Base-by-base conservation (phyloP, 2,888 invertebrate species). In the Urechis unicinctus region DNA sequence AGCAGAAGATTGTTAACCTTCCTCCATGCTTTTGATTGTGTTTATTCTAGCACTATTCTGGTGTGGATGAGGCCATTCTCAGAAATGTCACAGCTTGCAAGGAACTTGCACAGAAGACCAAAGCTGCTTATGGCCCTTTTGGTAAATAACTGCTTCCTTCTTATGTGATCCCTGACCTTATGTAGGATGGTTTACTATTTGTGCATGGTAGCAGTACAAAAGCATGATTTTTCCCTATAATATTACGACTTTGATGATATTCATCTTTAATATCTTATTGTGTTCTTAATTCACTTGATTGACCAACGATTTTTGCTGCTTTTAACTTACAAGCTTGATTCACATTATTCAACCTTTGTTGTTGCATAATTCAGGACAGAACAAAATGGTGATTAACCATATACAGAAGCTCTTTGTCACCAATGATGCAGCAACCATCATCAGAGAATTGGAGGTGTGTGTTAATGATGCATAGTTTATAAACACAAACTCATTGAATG, bases 331-430 rank as follows among this genome's bases (percentile, higher is more conserved):
- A n/a, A n/a, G n/a, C n/a, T n/a, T n/a, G n/a, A n/a, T n/a, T n/a
- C n/a, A n/a, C n/a, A n/a, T 21, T 9, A 45, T 45, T 17, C 6
- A 45, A 9, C 6, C 6, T 9, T 45, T 21, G 17, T 45, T 21
- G 6, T 45, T 45, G 45, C 22, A n/a, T n/a, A n/a, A n/a, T 41
- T n/a, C 58, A 81, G 82, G 82, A 53, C 81, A 82, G 72, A 98
- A 98, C 80, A 99, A 99, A 83, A 96, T 99, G 91, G 88, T 99
- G 25, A 97, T 99, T 58, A 99, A 98, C 80, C 96, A 98, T 77
- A 84, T 99, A 65, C 96, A 96, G 73, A 98, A 98, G 75, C 86
- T 97, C 67, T 98, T 97, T 81, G 91, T 99, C 2, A 99, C 98
- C 1, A 97, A 93, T 77, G 98, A 99, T 83, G 98, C 97, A 25